These are phyloP conservation scores for Ypsolopha scabrella DNA, from an alignment of 2,888 invertebrate species.

Conservation along the genomic window DNA sequence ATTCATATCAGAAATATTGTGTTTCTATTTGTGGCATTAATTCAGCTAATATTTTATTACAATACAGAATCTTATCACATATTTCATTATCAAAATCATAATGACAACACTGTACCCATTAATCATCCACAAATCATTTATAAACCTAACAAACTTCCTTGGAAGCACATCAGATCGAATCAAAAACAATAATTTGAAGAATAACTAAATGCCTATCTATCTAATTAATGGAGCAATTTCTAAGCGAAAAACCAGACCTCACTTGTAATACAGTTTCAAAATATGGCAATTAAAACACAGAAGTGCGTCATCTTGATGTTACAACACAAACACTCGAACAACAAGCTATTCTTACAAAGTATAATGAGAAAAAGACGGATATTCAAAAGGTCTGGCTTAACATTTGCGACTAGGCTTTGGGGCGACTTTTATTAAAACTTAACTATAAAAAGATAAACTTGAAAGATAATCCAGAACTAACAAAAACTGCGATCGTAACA, in stretches of 20 bases:
- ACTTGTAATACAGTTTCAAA: conserved; percentile 1
- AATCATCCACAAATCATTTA: not conserved
- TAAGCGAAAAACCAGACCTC: conserved; percentile 49
- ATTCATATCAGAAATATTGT: no score
- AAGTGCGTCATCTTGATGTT: not conserved
- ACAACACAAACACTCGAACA: not conserved
- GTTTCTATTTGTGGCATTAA: no score
- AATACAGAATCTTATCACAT: no score
- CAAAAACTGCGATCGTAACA: conserved; percentile 28
- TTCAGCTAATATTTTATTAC: no score
- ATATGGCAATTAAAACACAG: conserved; percentile 1
- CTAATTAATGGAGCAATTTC: conserved; percentile 67
- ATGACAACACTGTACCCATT: no score
- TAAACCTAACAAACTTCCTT: conserved; percentile 9
- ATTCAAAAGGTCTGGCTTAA: conserved; percentile 45
- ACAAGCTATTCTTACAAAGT: conserved; percentile 17
- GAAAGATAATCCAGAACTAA: conserved; percentile 28
- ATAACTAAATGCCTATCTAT: conserved; percentile 64
- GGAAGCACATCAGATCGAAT: conserved; percentile 41
- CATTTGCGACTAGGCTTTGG: conserved; percentile 58
- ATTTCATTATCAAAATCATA: no score
- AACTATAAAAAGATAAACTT: conserved; percentile 18
- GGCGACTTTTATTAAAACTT: conserved; percentile 42
- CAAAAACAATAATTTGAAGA: conserved; percentile 56
- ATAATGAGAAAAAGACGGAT: conserved; percentile 13